Conservation (phyloP, 1,140 invertebrate genomes). For the Neotoxoptera formosana region DNA sequence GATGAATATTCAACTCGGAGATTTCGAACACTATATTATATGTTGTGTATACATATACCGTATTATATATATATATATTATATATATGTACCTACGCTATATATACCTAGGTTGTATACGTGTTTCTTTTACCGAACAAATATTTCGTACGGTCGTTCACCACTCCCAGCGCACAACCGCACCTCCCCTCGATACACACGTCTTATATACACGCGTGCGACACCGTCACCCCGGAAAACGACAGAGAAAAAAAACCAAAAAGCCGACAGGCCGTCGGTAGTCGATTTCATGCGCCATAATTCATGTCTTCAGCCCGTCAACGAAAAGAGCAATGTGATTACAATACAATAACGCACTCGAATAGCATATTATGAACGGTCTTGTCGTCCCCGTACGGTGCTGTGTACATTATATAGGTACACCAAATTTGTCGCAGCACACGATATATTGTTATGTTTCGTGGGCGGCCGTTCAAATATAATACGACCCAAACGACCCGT, state of each 20-base stretch:
- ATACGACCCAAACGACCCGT: neutral
- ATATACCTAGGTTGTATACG: neutral
- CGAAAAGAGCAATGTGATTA: neutral
- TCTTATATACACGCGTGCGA: neutral
- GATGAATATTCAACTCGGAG: slow-evolving; percentile 23
- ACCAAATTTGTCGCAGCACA: slow-evolving; percentile 28
- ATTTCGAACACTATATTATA: neutral
- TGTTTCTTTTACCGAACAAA: slow-evolving; percentile 34
- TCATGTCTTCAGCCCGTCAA: neutral
- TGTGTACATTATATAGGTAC: too few relatives aligned
- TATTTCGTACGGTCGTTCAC: neutral
- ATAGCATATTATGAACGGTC: neutral
- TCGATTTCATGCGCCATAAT: slow-evolving; percentile 27
- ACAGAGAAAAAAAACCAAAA: neutral
- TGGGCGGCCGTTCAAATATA: too few relatives aligned
- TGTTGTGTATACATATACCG: neutral
- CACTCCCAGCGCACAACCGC: too few relatives aligned
- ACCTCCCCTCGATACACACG: neutral
- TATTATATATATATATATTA: neutral
- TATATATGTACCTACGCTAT: too few relatives aligned
- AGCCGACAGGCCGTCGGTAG: neutral
- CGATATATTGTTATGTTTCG: neutral
- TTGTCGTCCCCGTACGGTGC: neutral
- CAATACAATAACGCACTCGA: neutral
- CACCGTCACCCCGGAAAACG: neutral